Base-by-base conservation (phyloP, 2,888 invertebrate species). In the Cactoblastis cactorum region DNA sequence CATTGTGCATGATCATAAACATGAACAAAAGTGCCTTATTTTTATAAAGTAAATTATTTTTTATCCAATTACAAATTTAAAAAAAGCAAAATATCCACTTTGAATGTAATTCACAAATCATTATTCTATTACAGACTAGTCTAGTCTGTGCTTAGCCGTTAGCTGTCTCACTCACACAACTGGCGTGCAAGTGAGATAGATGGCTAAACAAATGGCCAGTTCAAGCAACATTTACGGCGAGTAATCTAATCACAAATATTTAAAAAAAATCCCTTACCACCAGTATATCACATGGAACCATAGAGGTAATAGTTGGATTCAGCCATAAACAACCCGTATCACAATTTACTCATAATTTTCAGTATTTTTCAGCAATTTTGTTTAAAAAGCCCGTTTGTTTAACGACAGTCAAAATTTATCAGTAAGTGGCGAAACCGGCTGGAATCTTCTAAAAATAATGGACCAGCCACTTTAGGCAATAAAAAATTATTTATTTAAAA, bases 291-390 rank as follows among this genome's bases (percentile, higher is more conserved):
- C 70, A 71, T 55, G 60, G 60, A 62, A 64, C 62, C 64, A 50
- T 50, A 62, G 71, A 71, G 70, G 73, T 70, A 69, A 65, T 61
- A 53, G 62, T 67, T 71, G 49, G 50, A 61, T 53, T 59, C 67
- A 62, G 65, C 68, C 24, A 59, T 64, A 28, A 28, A 8, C 28
- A 2, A 8, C 28, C 22, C 28, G 5, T 6, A 9, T 28, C 22
- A 22, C 22, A 3, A 22, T 3, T 28, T 28, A 8, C 28, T 28
- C 8, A 28, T 28, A 4, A 28, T 9, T 5, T 22, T 22, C n/a
- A n/a, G n/a, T n/a, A n/a, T n/a, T n/a, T n/a, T n/a, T n/a, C n/a
- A n/a, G n/a, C n/a, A n/a, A n/a, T n/a, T n/a, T n/a, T n/a, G n/a
- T n/a, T n/a, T n/a, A n/a, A n/a, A n/a, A n/a, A n/a, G n/a, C n/a